These are phyloP conservation scores for Julus scanicus DNA, from an alignment of 2,888 invertebrate species.

Conservation along the genomic window DNA sequence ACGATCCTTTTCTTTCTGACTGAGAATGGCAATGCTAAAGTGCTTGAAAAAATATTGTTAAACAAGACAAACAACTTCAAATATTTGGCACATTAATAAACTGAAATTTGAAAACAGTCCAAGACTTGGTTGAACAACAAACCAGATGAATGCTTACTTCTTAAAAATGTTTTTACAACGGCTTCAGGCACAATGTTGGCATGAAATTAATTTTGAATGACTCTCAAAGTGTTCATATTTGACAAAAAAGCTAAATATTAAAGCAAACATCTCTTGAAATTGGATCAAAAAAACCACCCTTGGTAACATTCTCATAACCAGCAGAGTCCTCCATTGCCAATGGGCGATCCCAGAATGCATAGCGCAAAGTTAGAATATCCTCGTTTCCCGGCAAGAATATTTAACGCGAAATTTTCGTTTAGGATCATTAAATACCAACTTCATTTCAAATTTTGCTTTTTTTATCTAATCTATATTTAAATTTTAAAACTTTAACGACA, in stretches of 20 bases:
- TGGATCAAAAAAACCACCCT: not conserved
- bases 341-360: slow-evolving; percentile 17
- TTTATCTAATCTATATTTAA: not conserved
- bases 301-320: not conserved
- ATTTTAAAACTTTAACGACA: not conserved
- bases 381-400: not conserved
- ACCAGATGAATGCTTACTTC: slow-evolving; percentile 3
- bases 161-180: not conserved
- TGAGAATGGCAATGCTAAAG: not conserved
- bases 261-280: not conserved
- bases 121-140: not conserved
- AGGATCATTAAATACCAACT: too few relatives aligned
- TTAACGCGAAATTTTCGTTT: not conserved
- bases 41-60: not conserved
- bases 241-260: not conserved
- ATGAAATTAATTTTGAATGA: slow-evolving; percentile 7
- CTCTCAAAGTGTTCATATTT: not conserved
- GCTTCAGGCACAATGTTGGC: not conserved
- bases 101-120: not conserved
- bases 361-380: not conserved
- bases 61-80: not conserved
- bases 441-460: not conserved
- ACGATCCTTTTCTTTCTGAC: too few relatives aligned
- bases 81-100: not conserved
- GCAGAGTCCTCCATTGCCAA: slow-evolving; percentile 28